Evolutionary conservation across 2,888 invertebrate species (phyloP).

Genomic region (Dorcus parallelipipedus): DNA sequence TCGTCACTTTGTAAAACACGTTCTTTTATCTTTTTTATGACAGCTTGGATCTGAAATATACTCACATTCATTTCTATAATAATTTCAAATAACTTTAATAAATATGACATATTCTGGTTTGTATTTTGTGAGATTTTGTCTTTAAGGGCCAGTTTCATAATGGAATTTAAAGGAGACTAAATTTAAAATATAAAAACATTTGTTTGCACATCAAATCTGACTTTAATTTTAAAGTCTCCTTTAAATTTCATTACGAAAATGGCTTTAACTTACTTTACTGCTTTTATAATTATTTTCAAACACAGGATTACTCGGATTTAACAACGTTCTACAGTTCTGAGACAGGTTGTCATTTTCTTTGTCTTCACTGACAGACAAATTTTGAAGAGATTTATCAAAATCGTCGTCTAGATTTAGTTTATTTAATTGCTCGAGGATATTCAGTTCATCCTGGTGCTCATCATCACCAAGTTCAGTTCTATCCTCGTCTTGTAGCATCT

Average conservation of each 20-base stretch:
- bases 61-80: conserved; percentile 7
- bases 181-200: too few species aligned
- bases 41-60: conserved; percentile 52
- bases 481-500: conserved; percentile 52
- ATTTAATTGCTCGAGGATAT: conserved; percentile 63
- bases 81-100: not conserved
- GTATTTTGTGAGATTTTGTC: not conserved
- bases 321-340: conserved; percentile 60
- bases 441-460: conserved; percentile 50
- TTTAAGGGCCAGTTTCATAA: too few species aligned
- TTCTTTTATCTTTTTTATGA: conserved; percentile 56
- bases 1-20: conserved; percentile 57
- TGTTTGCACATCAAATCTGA: too few species aligned
- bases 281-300: conserved; percentile 60
- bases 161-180: too few species aligned
- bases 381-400: conserved; percentile 20
- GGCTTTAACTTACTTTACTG: conserved; percentile 53
- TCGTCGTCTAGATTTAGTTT: conserved; percentile 55
- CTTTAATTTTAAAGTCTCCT: too few species aligned
- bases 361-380: not conserved
- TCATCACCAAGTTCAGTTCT: conserved; percentile 40
- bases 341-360: conserved; percentile 27
- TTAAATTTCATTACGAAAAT: too few species aligned
- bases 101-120: conserved; percentile 1
- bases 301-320: conserved; percentile 69